Evolutionary conservation across 1,140 invertebrate genomes (phyloP).

Genomic region (Sarcophaga peregrina): DNA sequence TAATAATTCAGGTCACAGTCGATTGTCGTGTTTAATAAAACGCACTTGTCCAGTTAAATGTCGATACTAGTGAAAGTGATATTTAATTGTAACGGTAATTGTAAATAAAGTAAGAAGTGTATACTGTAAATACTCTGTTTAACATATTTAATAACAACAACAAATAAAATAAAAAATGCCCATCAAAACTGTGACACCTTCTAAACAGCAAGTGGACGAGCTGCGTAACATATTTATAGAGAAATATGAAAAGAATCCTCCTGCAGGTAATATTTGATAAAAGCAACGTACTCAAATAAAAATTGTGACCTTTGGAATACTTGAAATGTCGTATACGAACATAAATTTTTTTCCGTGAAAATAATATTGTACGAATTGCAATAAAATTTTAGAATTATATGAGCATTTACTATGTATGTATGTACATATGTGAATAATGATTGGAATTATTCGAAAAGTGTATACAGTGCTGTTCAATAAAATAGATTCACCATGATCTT

Average conservation of each 20-base stretch:
- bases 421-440: too few species aligned
- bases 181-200: slow-evolving; percentile 59
- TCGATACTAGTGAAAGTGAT: not conserved
- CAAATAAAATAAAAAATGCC: slow-evolving; percentile 43
- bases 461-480: too few species aligned
- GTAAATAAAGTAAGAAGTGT: not conserved
- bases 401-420: too few species aligned
- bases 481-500: too few species aligned
- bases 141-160: not conserved
- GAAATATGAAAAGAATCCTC: slow-evolving; percentile 67
- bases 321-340: too few species aligned
- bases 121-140: not conserved
- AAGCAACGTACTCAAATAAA: too few species aligned
- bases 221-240: slow-evolving; percentile 70
- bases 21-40: not conserved
- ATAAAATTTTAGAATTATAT: too few species aligned
- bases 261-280: slow-evolving; percentile 53
- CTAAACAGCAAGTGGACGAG: slow-evolving; percentile 66
- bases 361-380: not conserved
- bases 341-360: not conserved
- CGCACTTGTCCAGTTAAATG: not conserved
- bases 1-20: not conserved
- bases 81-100: slow-evolving; percentile 1
- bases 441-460: too few species aligned
- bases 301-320: too few species aligned